Evolutionary conservation across 1,140 invertebrate species (phyloP), one percentile per base, ranked within the genome.

Genomic region (Zaprionus nigranus): DNA sequence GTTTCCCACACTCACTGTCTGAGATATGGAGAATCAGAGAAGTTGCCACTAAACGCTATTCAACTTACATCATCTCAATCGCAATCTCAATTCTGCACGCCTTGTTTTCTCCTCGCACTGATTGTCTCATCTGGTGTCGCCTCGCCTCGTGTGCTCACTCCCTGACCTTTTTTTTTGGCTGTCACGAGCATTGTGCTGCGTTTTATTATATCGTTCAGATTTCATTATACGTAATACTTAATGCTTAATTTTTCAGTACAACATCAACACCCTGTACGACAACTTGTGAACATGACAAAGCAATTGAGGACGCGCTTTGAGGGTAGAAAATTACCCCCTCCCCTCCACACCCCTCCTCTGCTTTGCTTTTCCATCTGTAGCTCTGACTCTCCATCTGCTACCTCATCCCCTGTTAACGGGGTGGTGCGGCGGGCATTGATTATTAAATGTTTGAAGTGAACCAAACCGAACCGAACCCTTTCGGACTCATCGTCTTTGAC

Each of bases 221-320:
- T 88, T 80, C 81, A 88, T 87, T 87, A 84, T 71, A 54, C 59
- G 59, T 43, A 38, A 51, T 49, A 64, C 28, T 82, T 82, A 79
- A 73, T 85, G 81, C 81, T 76, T 84, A 88, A 88, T 90, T 88
- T 88, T 88, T 77, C 85, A 85, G 81, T 85, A 88, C 78, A 88
- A 90, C 85, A 85, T 90, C 85, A 85, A 90, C 86, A 90, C 86
- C 81, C 85, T 90, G 85, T 84, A 63, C 71, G 66, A 90, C 85
- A 90, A 90, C 86, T 90, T 90, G 85, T 90, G 86, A 90, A 90
- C 85, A 90, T 88, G 84, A 90, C 82, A 90, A 88, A 90, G 84
- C 84, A 88, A 88, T 88, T 88, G 81, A 85, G 75, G 75, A 64
- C 34, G 60, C 75, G 59, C 67, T 63, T 71, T 53, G 76, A 71